Conservation (phyloP, 1,140 invertebrate species). For the Drosophila cardini region DNA sequence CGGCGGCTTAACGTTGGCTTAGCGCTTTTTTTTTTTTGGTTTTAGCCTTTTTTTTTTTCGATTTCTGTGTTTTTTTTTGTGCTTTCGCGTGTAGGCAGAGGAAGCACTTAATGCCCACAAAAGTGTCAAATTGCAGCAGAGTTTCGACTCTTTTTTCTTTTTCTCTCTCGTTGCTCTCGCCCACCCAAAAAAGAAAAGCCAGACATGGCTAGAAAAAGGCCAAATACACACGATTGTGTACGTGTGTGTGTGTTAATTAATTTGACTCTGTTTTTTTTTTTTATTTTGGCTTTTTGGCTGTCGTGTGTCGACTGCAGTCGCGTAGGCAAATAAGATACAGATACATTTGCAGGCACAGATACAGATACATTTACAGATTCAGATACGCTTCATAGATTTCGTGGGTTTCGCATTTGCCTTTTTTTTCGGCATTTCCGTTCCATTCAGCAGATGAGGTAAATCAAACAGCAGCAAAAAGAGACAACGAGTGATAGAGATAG, state of each 20-base stretch:
- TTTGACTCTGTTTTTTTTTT: slow-evolving; percentile 58
- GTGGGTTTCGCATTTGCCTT: slow-evolving; percentile 42
- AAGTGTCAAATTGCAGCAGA: slow-evolving; percentile 84
- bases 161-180: slow-evolving; percentile 43
- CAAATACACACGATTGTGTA: slow-evolving; percentile 18
- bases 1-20: slow-evolving; percentile 7
- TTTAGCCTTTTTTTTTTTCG: neutral
- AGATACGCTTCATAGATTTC: slow-evolving; percentile 46
- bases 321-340: slow-evolving; percentile 74
- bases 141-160: slow-evolving; percentile 31
- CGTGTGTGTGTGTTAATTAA: slow-evolving; percentile 70
- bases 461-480: neutral
- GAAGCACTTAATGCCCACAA: slow-evolving; percentile 84
- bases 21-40: neutral
- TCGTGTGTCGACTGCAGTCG: slow-evolving; percentile 25
- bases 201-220: slow-evolving; percentile 38
- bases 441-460: neutral
- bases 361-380: slow-evolving; percentile 20
- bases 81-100: slow-evolving; percentile 74
- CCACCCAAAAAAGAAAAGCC: slow-evolving; percentile 56
- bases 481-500: neutral
- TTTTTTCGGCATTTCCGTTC: slow-evolving; percentile 49
- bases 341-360: slow-evolving; percentile 4
- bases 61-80: slow-evolving; percentile 15
- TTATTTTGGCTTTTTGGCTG: slow-evolving; percentile 36